These are phyloP conservation scores for Sinella curviseta DNA, from an alignment of 1,140 invertebrate genomes.

Conservation along the genomic window DNA sequence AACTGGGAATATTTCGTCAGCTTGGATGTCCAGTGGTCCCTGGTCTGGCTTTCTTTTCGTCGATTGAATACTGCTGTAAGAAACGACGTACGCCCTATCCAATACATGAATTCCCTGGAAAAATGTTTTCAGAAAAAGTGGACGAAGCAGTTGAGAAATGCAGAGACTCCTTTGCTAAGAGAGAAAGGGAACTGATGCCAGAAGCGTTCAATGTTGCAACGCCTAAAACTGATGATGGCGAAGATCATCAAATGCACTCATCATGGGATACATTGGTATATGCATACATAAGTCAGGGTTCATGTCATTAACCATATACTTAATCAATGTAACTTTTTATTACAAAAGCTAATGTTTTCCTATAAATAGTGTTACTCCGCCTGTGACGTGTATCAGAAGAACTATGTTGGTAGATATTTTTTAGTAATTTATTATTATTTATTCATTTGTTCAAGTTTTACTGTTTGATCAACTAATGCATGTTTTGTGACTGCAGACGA, in stretches of 20 bases:
- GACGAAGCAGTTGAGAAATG: neutral
- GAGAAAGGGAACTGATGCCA: neutral
- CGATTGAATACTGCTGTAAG: slow-evolving; percentile 13
- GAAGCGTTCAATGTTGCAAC: neutral
- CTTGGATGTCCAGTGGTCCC: neutral
- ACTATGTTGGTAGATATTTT: neutral
- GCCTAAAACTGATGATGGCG: neutral
- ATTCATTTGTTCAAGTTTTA: neutral
- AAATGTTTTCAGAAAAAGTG: neutral
- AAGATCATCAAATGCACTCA: neutral
- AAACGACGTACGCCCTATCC: neutral
- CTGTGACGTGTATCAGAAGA: neutral
- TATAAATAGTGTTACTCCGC: neutral
- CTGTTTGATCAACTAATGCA: neutral
- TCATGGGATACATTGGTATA: neutral
- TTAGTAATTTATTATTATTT: neutral
- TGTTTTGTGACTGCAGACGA: neutral
- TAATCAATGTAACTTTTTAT: neutral
- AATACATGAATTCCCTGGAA: neutral
- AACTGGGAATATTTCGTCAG: neutral
- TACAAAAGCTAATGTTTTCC: neutral
- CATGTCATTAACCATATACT: too few relatives aligned
- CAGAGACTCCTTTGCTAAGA: neutral
- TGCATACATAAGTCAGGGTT: neutral
- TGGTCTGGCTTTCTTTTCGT: neutral